These are phyloP conservation scores for Himalopsyche japonica DNA, from an alignment of 2,888 invertebrate species.

Conservation along the genomic window DNA sequence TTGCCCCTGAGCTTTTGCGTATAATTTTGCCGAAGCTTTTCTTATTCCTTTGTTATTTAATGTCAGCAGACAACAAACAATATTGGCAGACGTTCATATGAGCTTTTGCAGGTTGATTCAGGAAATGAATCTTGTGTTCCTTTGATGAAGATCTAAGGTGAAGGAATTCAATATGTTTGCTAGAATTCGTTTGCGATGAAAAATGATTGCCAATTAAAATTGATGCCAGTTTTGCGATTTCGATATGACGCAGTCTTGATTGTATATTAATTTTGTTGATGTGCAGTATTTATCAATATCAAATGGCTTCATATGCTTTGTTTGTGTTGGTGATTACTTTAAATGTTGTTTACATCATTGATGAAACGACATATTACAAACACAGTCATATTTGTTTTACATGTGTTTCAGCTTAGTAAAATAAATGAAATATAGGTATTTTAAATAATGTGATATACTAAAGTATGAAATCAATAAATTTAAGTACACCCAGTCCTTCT, in stretches of 20 bases:
- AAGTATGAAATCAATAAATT: too few species aligned
- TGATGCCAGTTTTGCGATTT: neutral
- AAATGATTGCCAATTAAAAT: neutral
- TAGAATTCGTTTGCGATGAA: neutral
- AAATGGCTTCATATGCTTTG: neutral
- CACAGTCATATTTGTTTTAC: too few species aligned
- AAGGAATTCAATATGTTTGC: neutral
- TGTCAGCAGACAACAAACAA: neutral
- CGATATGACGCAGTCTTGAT: neutral
- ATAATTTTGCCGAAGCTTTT: conserved; percentile 31
- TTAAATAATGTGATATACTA: too few species aligned
- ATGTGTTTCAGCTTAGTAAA: too few species aligned
- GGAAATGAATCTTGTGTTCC: neutral
- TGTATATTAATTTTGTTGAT: neutral
- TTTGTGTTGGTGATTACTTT: neutral
- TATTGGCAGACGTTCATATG: neutral
- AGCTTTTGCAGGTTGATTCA: neutral
- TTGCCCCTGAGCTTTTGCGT: conserved; percentile 22
- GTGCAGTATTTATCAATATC: neutral
- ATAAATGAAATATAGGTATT: too few species aligned
- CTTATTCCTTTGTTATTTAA: neutral
- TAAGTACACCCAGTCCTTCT: too few species aligned
- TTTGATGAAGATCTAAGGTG: neutral
- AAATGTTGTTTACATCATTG: too few species aligned
- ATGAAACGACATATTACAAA: too few species aligned